Evolutionary conservation across 2,113 vertebrate species (phyloP), one percentile per base, ranked within the genome.

Genomic region (Callaeas wilsoni): DNA sequence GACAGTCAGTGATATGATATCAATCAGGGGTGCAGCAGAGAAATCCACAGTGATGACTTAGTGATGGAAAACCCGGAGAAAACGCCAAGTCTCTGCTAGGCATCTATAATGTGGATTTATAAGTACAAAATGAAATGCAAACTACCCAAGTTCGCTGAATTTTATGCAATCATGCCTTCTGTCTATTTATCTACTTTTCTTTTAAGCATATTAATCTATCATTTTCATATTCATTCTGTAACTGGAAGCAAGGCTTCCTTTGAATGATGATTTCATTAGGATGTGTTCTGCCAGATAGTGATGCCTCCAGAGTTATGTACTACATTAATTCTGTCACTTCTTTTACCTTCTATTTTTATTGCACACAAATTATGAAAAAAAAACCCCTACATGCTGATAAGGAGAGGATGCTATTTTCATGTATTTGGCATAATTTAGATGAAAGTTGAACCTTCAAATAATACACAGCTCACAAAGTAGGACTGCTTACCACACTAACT

Each of bases 181-280:
- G 35, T 63, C 55, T 87, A 71, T 78, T 91, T 81, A 52, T 37
- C 65, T 92, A 29, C 49, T 81, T 93, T 90, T 84, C 52, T 90
- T 88, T 82, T 68, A 94, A 90, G 87, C 33, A 46, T 33, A 59
- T 85, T 93, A 87, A 95, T 94, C 42, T 70, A 63, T 79, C 30
- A 69, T 87, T 94, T 94, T 93, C 50, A 76, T 80, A 82, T 71
- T 83, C 13, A 73, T 94, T 85, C 57, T 85, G 71, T 85, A 93
- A 94, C 89, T 82, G 93, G 77, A 93, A 94, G 64, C 80, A 44
- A 90, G 84, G 69, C 87, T 65, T 91, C 46, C 70, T 80, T 14
- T 97, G 96, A 85, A 76, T 78, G 84, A 96, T 96, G 93, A 95
- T 70, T 96, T 96, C 95, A 96, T 97, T 96, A 97, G 77, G 86